Conservation (phyloP, 1,140 invertebrate genomes). For the Sinella curviseta region DNA sequence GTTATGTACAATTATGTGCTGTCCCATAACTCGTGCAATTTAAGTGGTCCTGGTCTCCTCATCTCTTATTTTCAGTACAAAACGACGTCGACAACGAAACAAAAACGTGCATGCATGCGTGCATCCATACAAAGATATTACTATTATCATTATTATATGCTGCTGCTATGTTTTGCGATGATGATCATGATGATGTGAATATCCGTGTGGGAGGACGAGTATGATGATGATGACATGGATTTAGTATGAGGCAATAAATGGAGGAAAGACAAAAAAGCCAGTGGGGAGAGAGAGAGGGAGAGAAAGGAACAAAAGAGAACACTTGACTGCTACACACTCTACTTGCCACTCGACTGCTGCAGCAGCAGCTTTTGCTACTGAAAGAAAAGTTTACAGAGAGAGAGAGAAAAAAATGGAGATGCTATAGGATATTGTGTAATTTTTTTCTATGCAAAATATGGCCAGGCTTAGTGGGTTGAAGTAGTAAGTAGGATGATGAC, state of each 20-base stretch:
- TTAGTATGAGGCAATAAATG: neutral
- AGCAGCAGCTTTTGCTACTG: neutral
- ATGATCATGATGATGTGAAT: slow-evolving; percentile 1
- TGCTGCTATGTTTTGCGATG: neutral
- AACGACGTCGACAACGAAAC: neutral
- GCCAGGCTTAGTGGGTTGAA: neutral
- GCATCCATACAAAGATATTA: neutral
- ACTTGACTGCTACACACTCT: neutral
- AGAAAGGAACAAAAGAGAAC: neutral
- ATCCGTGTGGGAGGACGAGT: neutral
- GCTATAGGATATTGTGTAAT: neutral
- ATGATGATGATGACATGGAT: slow-evolving; percentile 10
- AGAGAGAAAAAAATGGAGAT: neutral
- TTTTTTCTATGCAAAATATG: neutral
- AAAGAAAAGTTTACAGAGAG: neutral
- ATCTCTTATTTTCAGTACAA: neutral
- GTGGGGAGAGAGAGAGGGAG: neutral
- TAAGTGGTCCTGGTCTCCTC: neutral
- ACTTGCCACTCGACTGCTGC: neutral
- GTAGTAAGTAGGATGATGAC: neutral
- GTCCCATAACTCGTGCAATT: neutral
- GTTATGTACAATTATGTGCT: neutral
- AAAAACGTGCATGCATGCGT: no score
- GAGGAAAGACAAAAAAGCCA: neutral
- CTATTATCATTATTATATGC: neutral